A percentile compares a stretch with the other conserved stretches of the same genome.
phyloP scores from a whole-genome alignment of 2,797 vertebrate species.

The Mormyrops boulengeri region DNA sequence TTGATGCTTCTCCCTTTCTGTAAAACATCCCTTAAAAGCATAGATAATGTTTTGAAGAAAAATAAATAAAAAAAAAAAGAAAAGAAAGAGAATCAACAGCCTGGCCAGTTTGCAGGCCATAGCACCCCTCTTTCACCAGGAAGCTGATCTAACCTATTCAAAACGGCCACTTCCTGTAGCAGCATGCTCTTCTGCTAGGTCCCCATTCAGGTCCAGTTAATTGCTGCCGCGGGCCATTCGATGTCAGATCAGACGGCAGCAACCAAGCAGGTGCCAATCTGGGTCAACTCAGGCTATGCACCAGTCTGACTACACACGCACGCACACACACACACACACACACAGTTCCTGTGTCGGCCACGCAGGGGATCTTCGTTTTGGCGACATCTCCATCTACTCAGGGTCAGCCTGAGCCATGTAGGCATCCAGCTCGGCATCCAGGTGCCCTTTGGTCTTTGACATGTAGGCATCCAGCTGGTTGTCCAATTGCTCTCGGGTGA shows the following conservation, averaged over 20 bases:
- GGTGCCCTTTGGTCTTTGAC: constrained; percentile 95
- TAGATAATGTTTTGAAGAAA: background rate
- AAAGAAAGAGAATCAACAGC: background rate
- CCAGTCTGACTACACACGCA: background rate
- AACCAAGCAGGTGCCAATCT: background rate
- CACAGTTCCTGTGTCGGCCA: background rate
- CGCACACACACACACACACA: background rate
- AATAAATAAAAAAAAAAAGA: background rate
- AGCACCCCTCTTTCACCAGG: background rate
- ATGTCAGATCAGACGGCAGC: background rate
- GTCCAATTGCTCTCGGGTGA: constrained; percentile 91
- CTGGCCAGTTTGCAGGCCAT: background rate
- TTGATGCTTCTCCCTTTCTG: background rate
- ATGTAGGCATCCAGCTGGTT: constrained; percentile 96
- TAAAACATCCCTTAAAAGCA: background rate
- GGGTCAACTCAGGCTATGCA: background rate
- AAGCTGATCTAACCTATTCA: background rate
- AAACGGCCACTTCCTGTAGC: background rate
- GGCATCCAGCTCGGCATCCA: constrained; percentile 91
- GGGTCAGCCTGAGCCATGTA: constrained; percentile 97
- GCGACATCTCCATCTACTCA: constrained; percentile 55
- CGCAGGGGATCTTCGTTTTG: background rate
- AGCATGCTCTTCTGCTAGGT: background rate
- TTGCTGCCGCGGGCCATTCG: background rate
- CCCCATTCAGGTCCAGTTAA: background rate